A percentile compares a stretch with the other conserved stretches of the same genome.
Evolutionary conservation across 2,113 vertebrate species (phyloP).

Genomic region (Melospiza melodia): DNA sequence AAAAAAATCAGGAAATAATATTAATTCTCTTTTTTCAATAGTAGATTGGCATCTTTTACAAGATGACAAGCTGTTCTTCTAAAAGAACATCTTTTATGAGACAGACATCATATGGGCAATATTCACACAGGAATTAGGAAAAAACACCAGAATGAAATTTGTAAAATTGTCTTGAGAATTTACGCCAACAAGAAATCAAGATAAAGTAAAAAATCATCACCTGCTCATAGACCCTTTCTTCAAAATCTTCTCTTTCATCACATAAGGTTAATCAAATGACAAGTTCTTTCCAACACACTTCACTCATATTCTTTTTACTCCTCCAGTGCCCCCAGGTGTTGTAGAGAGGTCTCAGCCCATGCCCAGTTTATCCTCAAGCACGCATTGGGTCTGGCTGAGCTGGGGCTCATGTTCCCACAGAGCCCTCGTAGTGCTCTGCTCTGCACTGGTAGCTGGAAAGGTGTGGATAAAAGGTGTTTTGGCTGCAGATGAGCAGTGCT

Average conservation of each 20-base stretch:
- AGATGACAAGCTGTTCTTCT: neutral
- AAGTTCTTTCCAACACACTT: neutral
- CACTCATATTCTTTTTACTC: neutral
- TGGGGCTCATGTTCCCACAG: neutral
- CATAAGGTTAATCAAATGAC: neutral
- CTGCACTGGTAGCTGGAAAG: neutral
- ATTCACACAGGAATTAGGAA: neutral
- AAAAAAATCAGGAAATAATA: neutral
- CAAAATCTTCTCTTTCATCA: neutral
- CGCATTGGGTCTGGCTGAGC: neutral
- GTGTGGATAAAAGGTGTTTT: neutral
- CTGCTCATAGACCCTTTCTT: neutral
- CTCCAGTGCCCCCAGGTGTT: neutral
- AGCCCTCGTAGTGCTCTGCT: neutral
- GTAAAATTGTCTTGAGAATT: neutral
- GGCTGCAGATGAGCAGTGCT: neutral
- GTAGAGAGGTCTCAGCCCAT: neutral
- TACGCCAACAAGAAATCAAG: neutral
- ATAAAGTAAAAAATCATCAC: neutral
- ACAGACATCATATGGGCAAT: neutral
- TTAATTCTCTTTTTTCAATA: neutral
- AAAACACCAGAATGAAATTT: neutral
- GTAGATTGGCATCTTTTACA: rapidly evolving
- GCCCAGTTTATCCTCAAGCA: neutral
- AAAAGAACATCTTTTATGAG: neutral